A percentile compares a stretch with the other conserved stretches of the same genome.
Conservation (phyloP, 64 coral and sea anemone genomes). For the Hydrozoanthus tunicans region DNA sequence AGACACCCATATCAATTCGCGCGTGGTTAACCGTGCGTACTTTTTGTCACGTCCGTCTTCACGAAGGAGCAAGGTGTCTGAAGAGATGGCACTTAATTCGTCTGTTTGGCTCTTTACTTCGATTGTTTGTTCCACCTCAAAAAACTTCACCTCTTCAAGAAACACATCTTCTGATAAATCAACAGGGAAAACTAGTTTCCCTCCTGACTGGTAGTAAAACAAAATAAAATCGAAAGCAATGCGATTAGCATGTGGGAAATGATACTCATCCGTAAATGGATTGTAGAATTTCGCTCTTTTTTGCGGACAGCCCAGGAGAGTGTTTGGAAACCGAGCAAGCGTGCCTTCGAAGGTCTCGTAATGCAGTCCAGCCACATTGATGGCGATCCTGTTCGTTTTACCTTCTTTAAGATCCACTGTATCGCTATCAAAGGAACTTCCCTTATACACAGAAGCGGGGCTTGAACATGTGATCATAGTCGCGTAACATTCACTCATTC, state of each 20-base stretch:
- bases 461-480: constrained; percentile 35
- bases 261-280: constrained; percentile 2
- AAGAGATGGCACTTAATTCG: background rate
- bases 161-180: constrained; percentile 48
- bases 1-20: constrained; percentile 11
- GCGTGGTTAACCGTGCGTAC: background rate
- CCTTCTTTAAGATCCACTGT: constrained; percentile 11
- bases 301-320: constrained; percentile 41
- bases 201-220: constrained; percentile 55
- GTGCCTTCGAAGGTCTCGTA: constrained; percentile 47
- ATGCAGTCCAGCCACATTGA: constrained; percentile 51
- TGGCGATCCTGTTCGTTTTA: constrained; percentile 31
- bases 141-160: constrained; percentile 56
- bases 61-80: background rate
- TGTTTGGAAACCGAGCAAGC: constrained; percentile 37
- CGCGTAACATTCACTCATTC: no score
- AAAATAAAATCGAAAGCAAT: constrained; percentile 55
- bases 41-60: background rate
- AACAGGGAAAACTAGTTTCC: constrained; percentile 45
- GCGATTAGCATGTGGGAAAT: constrained; percentile 16
- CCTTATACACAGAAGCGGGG: constrained; percentile 27
- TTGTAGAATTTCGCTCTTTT: constrained; percentile 42
- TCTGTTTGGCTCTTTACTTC: constrained; percentile 27
- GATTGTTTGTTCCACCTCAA: constrained; percentile 36
- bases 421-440: constrained; percentile 30